A percentile compares a stretch with the other conserved stretches of the same genome.
Evolutionary conservation across 1,140 invertebrate genomes (phyloP).

Genomic region (Papilio xuthus): DNA sequence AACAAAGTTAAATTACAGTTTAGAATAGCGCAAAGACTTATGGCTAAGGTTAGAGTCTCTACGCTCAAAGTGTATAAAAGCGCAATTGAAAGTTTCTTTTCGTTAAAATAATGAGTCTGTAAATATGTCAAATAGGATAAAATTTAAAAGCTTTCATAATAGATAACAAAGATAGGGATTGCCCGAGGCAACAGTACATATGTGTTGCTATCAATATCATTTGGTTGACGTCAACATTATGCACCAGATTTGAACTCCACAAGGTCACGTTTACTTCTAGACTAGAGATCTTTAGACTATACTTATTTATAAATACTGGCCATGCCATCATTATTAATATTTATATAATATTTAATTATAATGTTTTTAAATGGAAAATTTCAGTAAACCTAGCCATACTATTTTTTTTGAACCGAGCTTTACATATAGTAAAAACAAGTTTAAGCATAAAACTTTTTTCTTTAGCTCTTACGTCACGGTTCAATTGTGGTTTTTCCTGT

Average conservation of each 20-base stretch:
- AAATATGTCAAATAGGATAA: background rate
- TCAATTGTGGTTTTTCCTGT: background rate
- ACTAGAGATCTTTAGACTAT: background rate
- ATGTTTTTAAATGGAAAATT: background rate
- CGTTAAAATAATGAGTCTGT: background rate
- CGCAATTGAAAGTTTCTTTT: background rate
- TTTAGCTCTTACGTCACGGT: background rate
- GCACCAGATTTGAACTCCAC: conserved; percentile 10
- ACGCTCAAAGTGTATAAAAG: background rate
- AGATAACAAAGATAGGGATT: conserved; percentile 5
- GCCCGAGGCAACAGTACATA: background rate
- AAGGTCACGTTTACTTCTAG: background rate
- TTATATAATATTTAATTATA: background rate
- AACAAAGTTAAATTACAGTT: no score
- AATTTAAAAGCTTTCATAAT: conserved; percentile 11
- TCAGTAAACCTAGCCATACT: background rate
- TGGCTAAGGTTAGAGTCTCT: no score
- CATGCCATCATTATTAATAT: background rate
- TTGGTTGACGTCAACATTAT: conserved; percentile 8
- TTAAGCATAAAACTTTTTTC: background rate
- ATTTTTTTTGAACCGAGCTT: background rate
- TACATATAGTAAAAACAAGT: background rate
- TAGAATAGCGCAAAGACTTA: no score
- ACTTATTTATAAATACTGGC: conserved; percentile 1
- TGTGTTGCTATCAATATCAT: conserved; percentile 18